phyloP scores from a whole-genome alignment of 2,888 invertebrate genomes.

The Synergus itoensis region DNA sequence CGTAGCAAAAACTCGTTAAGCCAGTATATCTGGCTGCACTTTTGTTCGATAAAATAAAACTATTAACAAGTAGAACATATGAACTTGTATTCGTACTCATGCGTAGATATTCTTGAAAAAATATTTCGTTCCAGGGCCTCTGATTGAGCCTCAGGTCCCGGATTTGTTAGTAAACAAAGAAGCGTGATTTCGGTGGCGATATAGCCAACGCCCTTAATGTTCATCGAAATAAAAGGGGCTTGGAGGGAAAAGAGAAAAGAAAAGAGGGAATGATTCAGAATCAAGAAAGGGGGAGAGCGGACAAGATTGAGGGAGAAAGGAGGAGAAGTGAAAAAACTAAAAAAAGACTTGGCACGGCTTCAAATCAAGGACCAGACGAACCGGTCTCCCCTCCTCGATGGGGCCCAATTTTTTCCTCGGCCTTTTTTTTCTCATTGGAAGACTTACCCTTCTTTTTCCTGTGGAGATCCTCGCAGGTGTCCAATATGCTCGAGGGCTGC shows the following conservation, averaged over 20 bases:
- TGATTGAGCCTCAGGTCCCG: conserved; percentile 23
- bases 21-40: conserved; percentile 11
- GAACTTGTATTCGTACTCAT: neutral
- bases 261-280: conserved; percentile 47
- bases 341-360: conserved; percentile 64
- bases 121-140: conserved; percentile 21
- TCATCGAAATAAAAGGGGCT: conserved; percentile 45
- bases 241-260: conserved; percentile 40
- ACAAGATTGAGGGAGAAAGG: conserved; percentile 49
- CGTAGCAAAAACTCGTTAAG: conserved; percentile 21
- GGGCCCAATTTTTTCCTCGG: conserved; percentile 46
- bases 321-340: conserved; percentile 56
- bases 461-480: conserved; percentile 63
- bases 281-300: conserved; percentile 43
- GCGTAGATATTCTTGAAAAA: conserved; percentile 7
- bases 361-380: conserved; percentile 72
- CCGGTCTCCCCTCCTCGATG: conserved; percentile 65
- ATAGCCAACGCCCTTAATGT: conserved; percentile 60
- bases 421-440: conserved; percentile 33
- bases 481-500: conserved; percentile 55
- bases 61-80: conserved; percentile 27
- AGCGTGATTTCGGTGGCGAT: conserved; percentile 26
- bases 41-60: conserved; percentile 10
- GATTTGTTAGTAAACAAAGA: conserved; percentile 43
- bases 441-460: conserved; percentile 46